phyloP scores from a whole-genome alignment of 2,888 invertebrate genomes.

The Alloscopus bannaensis region DNA sequence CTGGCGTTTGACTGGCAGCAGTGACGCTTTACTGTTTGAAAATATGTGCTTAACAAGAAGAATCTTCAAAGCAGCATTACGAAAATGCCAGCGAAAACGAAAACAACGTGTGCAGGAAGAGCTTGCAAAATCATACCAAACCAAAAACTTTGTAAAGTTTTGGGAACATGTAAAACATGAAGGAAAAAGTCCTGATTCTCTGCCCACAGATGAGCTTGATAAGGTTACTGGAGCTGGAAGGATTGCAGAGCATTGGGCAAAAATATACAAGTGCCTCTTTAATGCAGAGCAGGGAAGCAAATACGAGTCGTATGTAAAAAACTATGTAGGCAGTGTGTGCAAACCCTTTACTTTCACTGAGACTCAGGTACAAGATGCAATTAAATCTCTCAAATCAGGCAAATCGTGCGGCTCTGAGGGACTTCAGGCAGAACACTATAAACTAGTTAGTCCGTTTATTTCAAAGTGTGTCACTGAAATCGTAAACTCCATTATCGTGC shows the following conservation, averaged over 20 bases:
- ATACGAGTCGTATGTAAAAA: background rate
- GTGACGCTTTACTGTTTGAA: background rate
- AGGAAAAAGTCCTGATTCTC: background rate
- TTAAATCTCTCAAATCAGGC: background rate
- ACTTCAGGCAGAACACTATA: conserved; percentile 23
- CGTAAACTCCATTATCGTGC: conserved; percentile 5
- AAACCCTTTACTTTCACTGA: background rate
- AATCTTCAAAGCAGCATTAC: background rate
- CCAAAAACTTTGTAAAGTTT: conserved; percentile 8
- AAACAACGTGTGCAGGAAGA: background rate
- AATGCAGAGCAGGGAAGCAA: background rate
- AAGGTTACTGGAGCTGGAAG: background rate
- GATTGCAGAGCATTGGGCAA: background rate
- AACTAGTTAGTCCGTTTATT: background rate
- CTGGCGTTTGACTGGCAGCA: background rate
- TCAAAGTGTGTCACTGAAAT: background rate
- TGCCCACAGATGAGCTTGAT: background rate
- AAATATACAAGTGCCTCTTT: background rate
- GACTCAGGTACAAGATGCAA: background rate
- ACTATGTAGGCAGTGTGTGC: background rate
- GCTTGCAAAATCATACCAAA: background rate
- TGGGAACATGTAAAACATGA: conserved; percentile 7
- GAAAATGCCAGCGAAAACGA: background rate
- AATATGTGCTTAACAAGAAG: background rate
- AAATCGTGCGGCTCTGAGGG: conserved; percentile 8